Evolutionary conservation across 2,888 invertebrate species (phyloP), one percentile per base, ranked within the genome.

Genomic region (Dicranocentrus wangi): DNA sequence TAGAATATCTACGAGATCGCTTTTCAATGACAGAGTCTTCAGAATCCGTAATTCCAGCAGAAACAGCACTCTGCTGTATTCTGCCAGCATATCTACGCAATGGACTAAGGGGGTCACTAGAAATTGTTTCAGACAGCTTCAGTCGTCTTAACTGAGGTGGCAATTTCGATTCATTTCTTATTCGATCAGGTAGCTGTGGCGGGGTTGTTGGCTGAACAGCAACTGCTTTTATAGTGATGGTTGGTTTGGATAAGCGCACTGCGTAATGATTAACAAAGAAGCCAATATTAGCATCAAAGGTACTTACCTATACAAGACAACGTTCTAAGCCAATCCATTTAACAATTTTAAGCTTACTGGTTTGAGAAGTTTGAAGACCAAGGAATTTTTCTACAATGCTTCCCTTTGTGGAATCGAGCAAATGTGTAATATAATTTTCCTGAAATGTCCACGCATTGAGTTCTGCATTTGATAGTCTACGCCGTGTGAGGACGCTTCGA

Each of bases 51-150:
- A 1, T 17, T 19, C 19, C 13, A 43, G 60, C n/a, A 19, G 66
- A 19, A 2, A 72, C 65, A 7, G 60, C 60, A 19, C n/a, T 71
- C 17, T 70, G n/a, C 13, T 83, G 69, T 1, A 83, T 68, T 58
- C 39, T 69, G 0, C 81, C 85, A 15, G 73, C 73, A 66, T 84
- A 82, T 58, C 79, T 23, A 32, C 76, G 69, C 15, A 84, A 27
- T 10, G 85, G 85, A 72, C 84, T 85, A 10, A 85, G 28, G 1
- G 82, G 71, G 55, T 73, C 77, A 15, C 43, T 27, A 0, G 66
- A 43, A 28, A 65, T 25, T 2, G 82, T 27, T 70, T 78, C 61
- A 17, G 23, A 19, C 10, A 71, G 51, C 17, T 82, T 79, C 1
- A 83, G 19, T 1, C 69, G 60, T 19, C 70, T 28, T 10, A 85